A percentile compares a stretch with the other conserved stretches of the same genome.
Evolutionary conservation across 2,797 vertebrate genomes (phyloP).

Genomic region (Trachops cirrhosus): DNA sequence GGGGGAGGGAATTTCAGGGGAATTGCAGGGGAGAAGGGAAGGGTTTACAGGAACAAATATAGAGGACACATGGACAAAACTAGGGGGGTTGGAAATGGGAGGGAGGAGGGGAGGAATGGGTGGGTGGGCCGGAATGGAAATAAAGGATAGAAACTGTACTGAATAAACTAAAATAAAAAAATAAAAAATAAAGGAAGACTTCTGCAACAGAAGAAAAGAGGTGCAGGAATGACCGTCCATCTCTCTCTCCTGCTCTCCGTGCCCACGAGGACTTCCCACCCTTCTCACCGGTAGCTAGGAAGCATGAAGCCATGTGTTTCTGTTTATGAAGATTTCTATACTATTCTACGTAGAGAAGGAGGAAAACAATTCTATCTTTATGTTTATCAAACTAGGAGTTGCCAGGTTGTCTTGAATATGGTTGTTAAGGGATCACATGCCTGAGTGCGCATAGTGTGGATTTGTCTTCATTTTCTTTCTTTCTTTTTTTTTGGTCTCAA

Average conservation of each 20-base stretch:
- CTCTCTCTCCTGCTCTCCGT: not conserved
- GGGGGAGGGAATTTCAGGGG: too few relatives aligned
- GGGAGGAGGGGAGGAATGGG: too few relatives aligned
- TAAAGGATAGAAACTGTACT: too few relatives aligned
- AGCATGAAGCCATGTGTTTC: not conserved
- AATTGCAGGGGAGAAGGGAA: too few relatives aligned
- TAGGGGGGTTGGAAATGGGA: too few relatives aligned
- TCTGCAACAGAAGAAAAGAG: not conserved
- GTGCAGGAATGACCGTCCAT: fast-evolving
- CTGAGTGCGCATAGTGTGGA: not conserved
- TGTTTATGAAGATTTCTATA: not conserved
- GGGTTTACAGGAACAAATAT: too few relatives aligned
- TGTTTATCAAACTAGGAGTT: not conserved
- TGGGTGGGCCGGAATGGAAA: too few relatives aligned
- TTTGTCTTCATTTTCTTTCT: too few relatives aligned
- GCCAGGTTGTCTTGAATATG: not conserved
- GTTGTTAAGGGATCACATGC: not conserved
- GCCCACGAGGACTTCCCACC: not conserved
- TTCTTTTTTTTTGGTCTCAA: not conserved
- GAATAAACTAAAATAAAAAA: too few relatives aligned
- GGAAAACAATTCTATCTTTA: not conserved
- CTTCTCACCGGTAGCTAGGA: not conserved
- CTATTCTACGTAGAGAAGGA: not conserved
- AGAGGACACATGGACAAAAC: too few relatives aligned
- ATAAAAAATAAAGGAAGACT: not conserved